Base-by-base conservation (phyloP, 2,888 invertebrate species). In the Acleris emargana region DNA sequence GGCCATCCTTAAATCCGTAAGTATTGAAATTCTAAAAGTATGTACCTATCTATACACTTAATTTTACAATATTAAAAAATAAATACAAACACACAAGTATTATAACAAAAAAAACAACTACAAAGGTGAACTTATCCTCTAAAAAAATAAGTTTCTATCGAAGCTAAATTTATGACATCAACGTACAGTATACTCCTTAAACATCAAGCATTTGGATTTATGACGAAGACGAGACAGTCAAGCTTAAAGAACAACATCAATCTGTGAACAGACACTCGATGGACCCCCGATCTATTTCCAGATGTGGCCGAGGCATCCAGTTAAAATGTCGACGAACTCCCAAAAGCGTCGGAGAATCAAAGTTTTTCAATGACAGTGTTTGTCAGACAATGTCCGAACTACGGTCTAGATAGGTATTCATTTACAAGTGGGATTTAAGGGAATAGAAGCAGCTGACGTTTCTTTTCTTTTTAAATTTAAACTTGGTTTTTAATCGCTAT, bases 311-410 rank as follows among this genome's bases (percentile, higher is more conserved):
- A 71, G 70, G 72, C 68, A 75, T 62, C 75, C 73, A 79, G 76
- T 81, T 82, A 75, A 80, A 79, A 81, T 82, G 88, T 87, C 87
- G 79, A 81, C 77, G 88, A 88, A 87, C 89, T 77, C 73, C 68
- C 62, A 67, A 71, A 78, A 77, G 71, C 68, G 66, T 67, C 68
- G 71, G 72, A 58, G 70, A 74, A 73, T 75, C 73, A 74, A 85
- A 86, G 77, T 84, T 87, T 84, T 84, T 82, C 85, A 82, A 85
- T 84, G 79, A 78, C 76, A 74, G 71, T 83, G 82, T 86, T 86
- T 84, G 78, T 81, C 76, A 78, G 76, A 78, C 72, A 25, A 51
- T 47, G 52, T 52, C 61, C 25, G 42, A 47, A 32, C 32, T 60
- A 22, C 28, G 22, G 58, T 59, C 58, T 45, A 55, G 43, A 42